Evolutionary conservation across 2,888 invertebrate species (phyloP), one percentile per base, ranked within the genome.

Genomic region (Yponomeuta evonymella): DNA sequence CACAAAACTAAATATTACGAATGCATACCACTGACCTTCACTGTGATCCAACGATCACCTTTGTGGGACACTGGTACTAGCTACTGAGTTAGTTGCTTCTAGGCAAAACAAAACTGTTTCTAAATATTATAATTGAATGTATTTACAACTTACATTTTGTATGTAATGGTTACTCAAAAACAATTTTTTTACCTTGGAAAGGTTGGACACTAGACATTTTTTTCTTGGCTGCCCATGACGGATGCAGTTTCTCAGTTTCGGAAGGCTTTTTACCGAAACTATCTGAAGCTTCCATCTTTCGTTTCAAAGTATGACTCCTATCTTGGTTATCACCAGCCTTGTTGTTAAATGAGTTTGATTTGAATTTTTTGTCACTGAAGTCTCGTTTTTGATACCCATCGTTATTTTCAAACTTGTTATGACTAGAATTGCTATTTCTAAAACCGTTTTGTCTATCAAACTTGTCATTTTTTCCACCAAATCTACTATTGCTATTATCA

Each of bases 141-240:
- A 70, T 69, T 66, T 66, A 11, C 51, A 58, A 63, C 23, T 58
- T 58, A 43, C 85, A 77, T 77, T 8, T 5, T 4, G 33, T 43
- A 43, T 0, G 43, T 8, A 43, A 43, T 43, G 43, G 80, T 73
- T 86, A 83, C 78, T 88, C 83, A 83, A 93, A 93, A 62, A 89
- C 86, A 76, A 87, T 89, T 75, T 92, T 93, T 80, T 90, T 92
- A 74, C 93, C 93, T 77, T 90, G 80, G 75, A 87, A 92, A 5
- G 90, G 90, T 81, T 89, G 79, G 72, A 92, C 84, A 70, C 86
- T 83, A 1, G 92, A 90, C 71, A 86, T 84, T 68, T 86, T 86
- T 73, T 88, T 92, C 78, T 93, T 93, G 1, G 93, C 93, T 79
- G 92, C 93, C 93, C 93, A 93, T 30, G 93, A 93, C 2, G 93